Conservation (phyloP, 2,113 vertebrate genomes). For the Oriolus oriolus region DNA sequence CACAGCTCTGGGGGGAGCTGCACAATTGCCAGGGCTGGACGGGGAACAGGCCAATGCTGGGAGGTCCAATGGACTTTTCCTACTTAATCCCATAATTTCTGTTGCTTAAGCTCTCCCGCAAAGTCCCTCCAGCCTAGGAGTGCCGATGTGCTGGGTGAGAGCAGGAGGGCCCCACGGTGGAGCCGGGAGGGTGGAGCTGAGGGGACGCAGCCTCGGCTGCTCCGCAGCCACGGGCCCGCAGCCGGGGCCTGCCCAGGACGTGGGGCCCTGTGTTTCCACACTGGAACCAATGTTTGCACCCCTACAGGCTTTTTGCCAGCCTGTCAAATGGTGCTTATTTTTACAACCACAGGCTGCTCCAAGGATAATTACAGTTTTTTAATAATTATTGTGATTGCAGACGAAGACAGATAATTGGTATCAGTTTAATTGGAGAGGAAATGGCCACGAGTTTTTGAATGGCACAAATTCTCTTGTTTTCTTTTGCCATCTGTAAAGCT, state of each 20-base stretch:
- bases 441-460: slow-evolving; percentile 22
- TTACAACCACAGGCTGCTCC: background rate
- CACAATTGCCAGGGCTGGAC: background rate
- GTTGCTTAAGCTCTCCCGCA: background rate
- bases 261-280: background rate
- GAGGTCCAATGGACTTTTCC: background rate
- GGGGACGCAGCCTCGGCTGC: accelerated
- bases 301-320: background rate
- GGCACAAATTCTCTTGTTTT: background rate
- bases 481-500: background rate
- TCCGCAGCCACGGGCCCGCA: background rate
- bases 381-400: slow-evolving; percentile 43
- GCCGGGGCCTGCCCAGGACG: background rate
- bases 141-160: background rate
- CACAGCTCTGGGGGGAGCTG: background rate
- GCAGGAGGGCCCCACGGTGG: accelerated
- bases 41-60: background rate
- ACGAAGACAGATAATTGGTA: slow-evolving; percentile 12
- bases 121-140: background rate
- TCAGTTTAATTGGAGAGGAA: slow-evolving; percentile 53
- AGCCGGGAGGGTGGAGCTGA: background rate
- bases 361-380: slow-evolving; percentile 44
- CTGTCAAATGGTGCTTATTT: background rate
- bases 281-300: background rate
- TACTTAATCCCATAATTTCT: background rate